These are phyloP conservation scores for Vanessa cardui DNA, from an alignment of 2,888 invertebrate species.

Conservation along the genomic window DNA sequence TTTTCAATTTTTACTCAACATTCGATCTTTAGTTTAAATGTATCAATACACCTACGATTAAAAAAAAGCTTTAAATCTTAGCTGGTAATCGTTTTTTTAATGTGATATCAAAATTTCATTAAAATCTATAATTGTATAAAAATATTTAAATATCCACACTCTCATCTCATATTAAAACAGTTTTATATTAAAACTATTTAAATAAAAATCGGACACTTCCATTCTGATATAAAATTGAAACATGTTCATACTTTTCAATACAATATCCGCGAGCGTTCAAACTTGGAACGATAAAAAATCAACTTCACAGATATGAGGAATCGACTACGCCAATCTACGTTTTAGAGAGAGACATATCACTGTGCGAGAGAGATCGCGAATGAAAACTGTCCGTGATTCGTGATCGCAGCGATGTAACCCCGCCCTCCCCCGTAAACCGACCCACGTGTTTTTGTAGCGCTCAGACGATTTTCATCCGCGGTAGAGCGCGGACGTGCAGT, in stretches of 20 bases:
- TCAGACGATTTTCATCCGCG: constrained; percentile 59
- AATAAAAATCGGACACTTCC: background rate
- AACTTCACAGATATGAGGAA: constrained; percentile 68
- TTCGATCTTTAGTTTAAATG: no score
- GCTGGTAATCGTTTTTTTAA: no score
- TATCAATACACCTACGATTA: no score
- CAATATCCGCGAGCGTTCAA: constrained; percentile 46
- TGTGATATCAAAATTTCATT: no score
- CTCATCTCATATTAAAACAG: background rate
- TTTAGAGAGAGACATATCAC: constrained; percentile 53
- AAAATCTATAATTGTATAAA: no score
- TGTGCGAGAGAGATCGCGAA: constrained; percentile 47
- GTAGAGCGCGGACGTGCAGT: constrained; percentile 52
- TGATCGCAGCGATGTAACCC: constrained; percentile 37
- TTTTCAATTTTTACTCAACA: no score
- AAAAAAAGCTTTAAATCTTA: no score
- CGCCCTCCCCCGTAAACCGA: constrained; percentile 55
- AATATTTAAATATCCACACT: background rate
- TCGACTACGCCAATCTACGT: constrained; percentile 67
- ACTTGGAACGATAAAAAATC: constrained; percentile 71
- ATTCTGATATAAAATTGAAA: constrained; percentile 25
- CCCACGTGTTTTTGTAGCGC: constrained; percentile 70
- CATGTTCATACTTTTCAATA: constrained; percentile 33
- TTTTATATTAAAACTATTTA: background rate
- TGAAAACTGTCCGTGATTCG: constrained; percentile 49